Evolutionary conservation across 2,797 vertebrate genomes (phyloP).

Genomic region (Lateolabrax maculatus): DNA sequence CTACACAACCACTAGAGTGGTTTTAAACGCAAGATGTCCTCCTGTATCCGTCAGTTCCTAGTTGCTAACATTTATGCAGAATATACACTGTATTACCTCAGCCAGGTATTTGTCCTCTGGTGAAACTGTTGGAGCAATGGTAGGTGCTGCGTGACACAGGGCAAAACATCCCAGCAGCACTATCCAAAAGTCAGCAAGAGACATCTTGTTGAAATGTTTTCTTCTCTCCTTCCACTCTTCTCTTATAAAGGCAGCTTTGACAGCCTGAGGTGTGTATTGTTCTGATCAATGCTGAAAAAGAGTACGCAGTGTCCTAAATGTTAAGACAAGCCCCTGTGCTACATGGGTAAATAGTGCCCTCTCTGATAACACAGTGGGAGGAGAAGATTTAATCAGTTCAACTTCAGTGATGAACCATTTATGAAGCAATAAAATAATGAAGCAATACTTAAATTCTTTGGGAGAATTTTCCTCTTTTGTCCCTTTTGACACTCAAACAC

Average conservation of each 20-base stretch:
- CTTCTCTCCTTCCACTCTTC: conserved; percentile 9
- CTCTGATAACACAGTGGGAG: conserved; percentile 42
- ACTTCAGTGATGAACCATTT: not conserved
- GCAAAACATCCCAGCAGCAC: conserved; percentile 50
- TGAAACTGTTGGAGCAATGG: conserved; percentile 48
- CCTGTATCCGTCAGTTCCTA: no score
- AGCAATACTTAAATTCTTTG: no score
- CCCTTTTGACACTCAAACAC: not conserved
- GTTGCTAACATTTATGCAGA: no score
- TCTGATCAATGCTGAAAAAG: conserved; percentile 6
- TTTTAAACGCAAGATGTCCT: no score
- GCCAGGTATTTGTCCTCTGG: conserved; percentile 55
- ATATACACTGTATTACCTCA: conserved; percentile 57
- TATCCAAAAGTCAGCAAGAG: conserved; percentile 22
- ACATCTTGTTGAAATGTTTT: conserved; percentile 44
- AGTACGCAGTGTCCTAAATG: not conserved
- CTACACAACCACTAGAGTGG: no score
- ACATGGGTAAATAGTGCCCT: conserved; percentile 27
- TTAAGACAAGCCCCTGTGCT: conserved; percentile 2
- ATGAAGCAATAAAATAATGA: no score
- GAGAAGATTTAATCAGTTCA: conserved; percentile 3
- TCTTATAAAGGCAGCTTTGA: conserved; percentile 19
- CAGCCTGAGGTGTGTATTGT: conserved; percentile 1
- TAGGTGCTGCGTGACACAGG: conserved; percentile 56
- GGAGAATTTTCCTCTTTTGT: not conserved